Base-by-base conservation (phyloP, 2,888 invertebrate genomes). In the Heteromyza rotundicornis region DNA sequence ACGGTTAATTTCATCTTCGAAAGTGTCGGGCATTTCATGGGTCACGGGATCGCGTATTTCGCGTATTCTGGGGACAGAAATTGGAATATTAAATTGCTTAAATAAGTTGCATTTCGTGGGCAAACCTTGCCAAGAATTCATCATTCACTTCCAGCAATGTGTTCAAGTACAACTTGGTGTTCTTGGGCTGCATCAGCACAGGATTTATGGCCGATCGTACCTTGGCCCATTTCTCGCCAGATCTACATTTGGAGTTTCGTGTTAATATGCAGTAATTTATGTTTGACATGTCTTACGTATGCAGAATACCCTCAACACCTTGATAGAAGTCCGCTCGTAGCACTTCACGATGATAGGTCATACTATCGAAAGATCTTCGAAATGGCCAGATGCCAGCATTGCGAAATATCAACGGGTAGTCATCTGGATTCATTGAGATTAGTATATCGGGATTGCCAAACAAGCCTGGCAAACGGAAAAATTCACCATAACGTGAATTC, bases 131-230 rank as follows among this genome's bases (percentile, higher is more conserved):
- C 2, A 82, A 44, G 44, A 83, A 82, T 22, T 82, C 82, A 24
- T 70, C 76, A 35, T 86, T 85, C 24, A 88, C 86, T 61, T 84
- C 82, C 60, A 85, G 84, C 59, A 88, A 80, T 10, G 80, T 83
- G 1, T 84, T 81, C 2, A 85, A 72, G 65, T 88, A 88, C 1
- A 85, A 75, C 73, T 85, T 86, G 1, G 86, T 83, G 63, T 86
- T 79, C 66, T 88, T 87, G 0, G 89, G 88, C 70, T 89, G 86
- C 78, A 91, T 80, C 78, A 91, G 82, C 35, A 89, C 85, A 56
- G 89, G 89, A 78, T 90, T 90, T 0, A 89, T 89, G 63, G 87
- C 88, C 0, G 87, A 86, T 17, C 91, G 85, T 67, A 90, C 85
- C 57, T 87, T 84, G 44, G 87, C 86, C 91, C 91, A 91, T 67